A percentile compares a stretch with the other conserved stretches of the same genome.
Conservation (phyloP, 2,888 invertebrate species). For the Meghimatium bilineatum region DNA sequence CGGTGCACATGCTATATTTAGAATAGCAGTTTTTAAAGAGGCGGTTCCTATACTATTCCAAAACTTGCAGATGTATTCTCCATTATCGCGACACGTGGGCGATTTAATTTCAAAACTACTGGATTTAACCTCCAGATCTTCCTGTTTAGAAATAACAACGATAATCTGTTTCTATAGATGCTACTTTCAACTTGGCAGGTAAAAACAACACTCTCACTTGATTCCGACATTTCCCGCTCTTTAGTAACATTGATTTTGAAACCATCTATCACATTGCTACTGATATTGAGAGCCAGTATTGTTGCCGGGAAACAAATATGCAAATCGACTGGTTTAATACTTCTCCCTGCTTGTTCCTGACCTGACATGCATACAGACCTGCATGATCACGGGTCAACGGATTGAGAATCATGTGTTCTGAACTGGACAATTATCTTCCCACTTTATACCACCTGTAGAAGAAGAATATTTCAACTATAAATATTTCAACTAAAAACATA, state of each 20-base stretch:
- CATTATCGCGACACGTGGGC: constrained; percentile 34
- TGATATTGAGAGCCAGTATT: constrained; percentile 11
- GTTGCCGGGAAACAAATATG: constrained; percentile 20
- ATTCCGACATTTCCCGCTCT: background rate
- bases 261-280: background rate
- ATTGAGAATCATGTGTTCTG: background rate
- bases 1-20: constrained; percentile 28
- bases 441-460: constrained; percentile 46
- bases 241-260: background rate
- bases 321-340: constrained; percentile 46
- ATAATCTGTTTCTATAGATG: background rate
- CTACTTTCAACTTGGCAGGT: constrained; percentile 24
- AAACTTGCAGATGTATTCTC: constrained; percentile 29
- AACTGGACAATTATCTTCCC: constrained; percentile 21
- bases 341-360: constrained; percentile 41
- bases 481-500: no score
- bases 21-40: background rate
- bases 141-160: background rate
- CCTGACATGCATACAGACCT: constrained; percentile 47
- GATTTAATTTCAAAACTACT: constrained; percentile 26
- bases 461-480: no score
- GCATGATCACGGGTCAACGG: constrained; percentile 29
- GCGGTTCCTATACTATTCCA: constrained; percentile 20
- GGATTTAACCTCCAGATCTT: constrained; percentile 6
- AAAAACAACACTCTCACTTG: constrained; percentile 1